A percentile compares a stretch with the other conserved stretches of the same genome.
Evolutionary conservation across 2,113 vertebrate genomes (phyloP).

Genomic region (Etia nguti): DNA sequence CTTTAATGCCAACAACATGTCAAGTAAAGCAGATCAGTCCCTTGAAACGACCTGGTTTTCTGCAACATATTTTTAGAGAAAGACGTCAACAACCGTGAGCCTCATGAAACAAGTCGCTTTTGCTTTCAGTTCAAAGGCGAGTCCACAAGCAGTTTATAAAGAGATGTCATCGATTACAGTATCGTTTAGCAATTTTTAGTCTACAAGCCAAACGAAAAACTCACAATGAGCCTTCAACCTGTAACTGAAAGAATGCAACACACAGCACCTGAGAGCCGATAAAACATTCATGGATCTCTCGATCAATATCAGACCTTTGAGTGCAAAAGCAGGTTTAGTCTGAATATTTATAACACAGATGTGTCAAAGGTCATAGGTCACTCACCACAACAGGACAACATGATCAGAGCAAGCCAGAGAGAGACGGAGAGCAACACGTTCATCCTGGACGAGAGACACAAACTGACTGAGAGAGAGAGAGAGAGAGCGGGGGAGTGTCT

Average conservation of each 20-base stretch:
- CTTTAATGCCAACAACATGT: no score
- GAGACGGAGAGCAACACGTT: not conserved
- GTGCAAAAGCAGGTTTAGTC: not conserved
- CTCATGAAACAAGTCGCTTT: not conserved
- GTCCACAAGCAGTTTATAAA: not conserved
- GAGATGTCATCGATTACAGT: rapidly evolving
- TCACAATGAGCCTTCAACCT: not conserved
- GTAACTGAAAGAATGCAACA: not conserved
- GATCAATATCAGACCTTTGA: not conserved
- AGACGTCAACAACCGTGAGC: not conserved
- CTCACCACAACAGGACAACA: conserved; percentile 18
- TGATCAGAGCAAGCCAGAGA: conserved; percentile 2
- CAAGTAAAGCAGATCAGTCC: rapidly evolving
- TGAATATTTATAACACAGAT: not conserved
- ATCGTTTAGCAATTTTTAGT: rapidly evolving
- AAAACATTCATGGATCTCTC: not conserved
- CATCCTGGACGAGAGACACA: conserved; percentile 14
- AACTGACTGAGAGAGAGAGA: not conserved
- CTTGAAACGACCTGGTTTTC: not conserved
- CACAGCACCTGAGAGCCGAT: no score
- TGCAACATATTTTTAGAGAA: not conserved
- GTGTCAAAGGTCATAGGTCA: not conserved
- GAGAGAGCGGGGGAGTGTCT: rapidly evolving
- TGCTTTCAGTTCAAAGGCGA: not conserved
- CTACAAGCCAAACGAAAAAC: not conserved